Evolutionary conservation across 23 tunicate species (phyloP), one percentile per base, ranked within the genome.

Genomic region (Phallusia fumigata): DNA sequence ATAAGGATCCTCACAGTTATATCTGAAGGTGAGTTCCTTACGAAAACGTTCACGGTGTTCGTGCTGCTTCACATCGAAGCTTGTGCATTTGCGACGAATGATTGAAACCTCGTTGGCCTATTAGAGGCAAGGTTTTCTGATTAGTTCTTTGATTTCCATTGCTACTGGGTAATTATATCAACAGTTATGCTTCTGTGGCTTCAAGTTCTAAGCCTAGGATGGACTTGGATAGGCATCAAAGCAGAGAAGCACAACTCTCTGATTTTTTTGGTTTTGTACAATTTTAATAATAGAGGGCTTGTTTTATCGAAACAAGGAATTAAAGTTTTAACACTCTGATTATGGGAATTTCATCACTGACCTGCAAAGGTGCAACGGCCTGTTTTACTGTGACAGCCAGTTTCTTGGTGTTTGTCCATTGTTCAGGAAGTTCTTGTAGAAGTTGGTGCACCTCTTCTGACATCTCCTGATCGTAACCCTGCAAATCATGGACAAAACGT

Each of bases 381-480:
- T 96, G 99, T 69, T 96, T 96, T 5, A 90, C 96, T 0, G 90
- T 85, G 47, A 96, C 97, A 21, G 96, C 88, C 58, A 91, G 79
- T 76, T 96, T 96, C 84, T 88, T 96, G 51, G 96, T 91, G 84
- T 96, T 96, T 82, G 82, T 89, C 99, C 99, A 96, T 74, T 91
- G 90, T 44, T 96, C 96, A 3, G 99, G 99, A 19, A 96, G 90
- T 64, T 96, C 99, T 78, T 90, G 93, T 0, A 96, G 85, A 76
- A 85, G 93, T 24, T 83, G 83, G 75, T 96, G 96, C 10, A 91
- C 96, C 65, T 91, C 93, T 72, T 96, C 99, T 28, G 99, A 90
- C 99, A 96, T 96, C 79, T 96, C 99, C 79, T 96, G 96, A 31
- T 96, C 96, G 65, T 96, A 96, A 19, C 75, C 72, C 95, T 90